Evolutionary conservation across 2,888 invertebrate species (phyloP).

Genomic region (Sussaba pulchella): DNA sequence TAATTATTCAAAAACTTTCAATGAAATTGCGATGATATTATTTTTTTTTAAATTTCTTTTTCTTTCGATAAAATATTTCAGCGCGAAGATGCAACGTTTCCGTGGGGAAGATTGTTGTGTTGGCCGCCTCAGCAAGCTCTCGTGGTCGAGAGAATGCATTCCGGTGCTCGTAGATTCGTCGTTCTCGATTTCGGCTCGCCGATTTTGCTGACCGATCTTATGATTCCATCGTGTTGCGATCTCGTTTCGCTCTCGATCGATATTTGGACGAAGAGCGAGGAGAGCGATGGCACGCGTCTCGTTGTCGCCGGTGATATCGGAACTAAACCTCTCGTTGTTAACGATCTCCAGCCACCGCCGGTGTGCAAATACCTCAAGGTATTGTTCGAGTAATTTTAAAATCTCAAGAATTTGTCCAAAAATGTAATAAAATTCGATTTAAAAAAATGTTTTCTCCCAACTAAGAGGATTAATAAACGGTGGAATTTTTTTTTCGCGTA

Average conservation of each 20-base stretch:
- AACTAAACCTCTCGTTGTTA: slow-evolving; percentile 93
- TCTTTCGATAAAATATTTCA: slow-evolving; percentile 62
- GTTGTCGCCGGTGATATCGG: slow-evolving; percentile 95
- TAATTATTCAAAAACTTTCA: background rate
- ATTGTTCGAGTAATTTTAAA: slow-evolving; percentile 63
- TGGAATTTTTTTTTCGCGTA: too few relatives aligned
- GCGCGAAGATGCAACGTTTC: slow-evolving; percentile 85
- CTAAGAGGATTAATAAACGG: too few relatives aligned
- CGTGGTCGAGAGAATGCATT: slow-evolving; percentile 97
- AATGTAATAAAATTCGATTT: background rate
- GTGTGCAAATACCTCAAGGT: slow-evolving; percentile 96
- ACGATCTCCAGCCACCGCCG: slow-evolving; percentile 95
- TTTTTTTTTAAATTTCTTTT: slow-evolving; percentile 20
- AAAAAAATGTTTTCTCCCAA: background rate
- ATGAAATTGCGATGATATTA: slow-evolving; percentile 15
- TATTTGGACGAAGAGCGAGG: slow-evolving; percentile 95
- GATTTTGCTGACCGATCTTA: slow-evolving; percentile 93
- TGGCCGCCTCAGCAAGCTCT: slow-evolving; percentile 94
- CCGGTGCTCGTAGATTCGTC: slow-evolving; percentile 96
- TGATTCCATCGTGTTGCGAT: slow-evolving; percentile 92
- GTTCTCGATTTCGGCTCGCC: slow-evolving; percentile 96
- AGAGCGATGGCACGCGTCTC: slow-evolving; percentile 93
- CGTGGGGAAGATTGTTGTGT: slow-evolving; percentile 92
- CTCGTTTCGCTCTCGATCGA: slow-evolving; percentile 95
- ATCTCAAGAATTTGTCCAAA: background rate